Evolutionary conservation across 1,140 invertebrate genomes (phyloP).

Genomic region (Cotesia glomerata): DNA sequence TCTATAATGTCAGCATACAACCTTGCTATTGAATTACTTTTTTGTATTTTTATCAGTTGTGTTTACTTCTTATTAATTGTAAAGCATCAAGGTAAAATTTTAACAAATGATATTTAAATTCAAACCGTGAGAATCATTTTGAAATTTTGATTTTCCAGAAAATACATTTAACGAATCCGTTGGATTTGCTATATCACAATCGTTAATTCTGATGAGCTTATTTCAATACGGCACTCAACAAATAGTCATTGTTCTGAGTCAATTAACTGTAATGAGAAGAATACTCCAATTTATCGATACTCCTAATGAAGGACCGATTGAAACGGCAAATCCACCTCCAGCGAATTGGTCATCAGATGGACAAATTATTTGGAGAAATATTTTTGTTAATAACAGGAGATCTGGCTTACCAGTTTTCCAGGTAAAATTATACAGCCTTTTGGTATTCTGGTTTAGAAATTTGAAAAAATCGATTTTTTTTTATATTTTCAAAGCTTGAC

Average conservation of each 20-base stretch:
- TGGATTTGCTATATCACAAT: constrained; percentile 86
- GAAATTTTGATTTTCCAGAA: constrained; percentile 36
- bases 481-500: too few relatives aligned
- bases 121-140: too few relatives aligned
- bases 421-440: constrained; percentile 29
- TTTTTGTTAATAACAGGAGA: constrained; percentile 71
- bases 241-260: constrained; percentile 72
- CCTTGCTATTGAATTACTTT: constrained; percentile 44
- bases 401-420: constrained; percentile 73
- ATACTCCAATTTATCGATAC: constrained; percentile 77
- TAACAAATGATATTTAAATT: not conserved
- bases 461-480: too few relatives aligned
- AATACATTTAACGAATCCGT: constrained; percentile 67
- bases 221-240: constrained; percentile 85
- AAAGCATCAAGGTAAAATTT: constrained; percentile 42
- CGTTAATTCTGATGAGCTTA: constrained; percentile 78
- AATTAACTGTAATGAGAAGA: constrained; percentile 84
- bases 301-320: constrained; percentile 64
- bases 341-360: constrained; percentile 61
- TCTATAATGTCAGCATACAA: constrained; percentile 65
- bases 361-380: constrained; percentile 65
- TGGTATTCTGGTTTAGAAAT: too few relatives aligned
- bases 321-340: constrained; percentile 51
- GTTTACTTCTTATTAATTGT: constrained; percentile 60
- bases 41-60: constrained; percentile 42